Evolutionary conservation across 1,140 invertebrate genomes (phyloP).

Genomic region (Aplysia californica): DNA sequence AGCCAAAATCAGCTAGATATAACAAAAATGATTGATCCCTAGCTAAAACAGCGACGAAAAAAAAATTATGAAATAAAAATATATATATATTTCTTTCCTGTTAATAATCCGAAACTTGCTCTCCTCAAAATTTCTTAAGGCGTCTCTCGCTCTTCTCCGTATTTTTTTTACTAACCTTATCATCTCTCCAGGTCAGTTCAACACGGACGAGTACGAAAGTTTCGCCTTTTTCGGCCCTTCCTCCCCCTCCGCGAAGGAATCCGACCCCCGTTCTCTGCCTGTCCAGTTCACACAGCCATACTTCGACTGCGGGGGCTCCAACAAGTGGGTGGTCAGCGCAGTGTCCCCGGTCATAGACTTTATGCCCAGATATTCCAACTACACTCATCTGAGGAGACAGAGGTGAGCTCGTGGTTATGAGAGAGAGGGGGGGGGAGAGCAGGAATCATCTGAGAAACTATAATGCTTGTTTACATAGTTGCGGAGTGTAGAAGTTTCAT

Average conservation of each 20-base stretch:
- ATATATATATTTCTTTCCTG: no score
- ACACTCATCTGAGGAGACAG: slow-evolving; percentile 94
- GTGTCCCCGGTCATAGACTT: slow-evolving; percentile 95
- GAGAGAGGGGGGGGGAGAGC: neutral
- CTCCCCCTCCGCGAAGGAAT: slow-evolving; percentile 46
- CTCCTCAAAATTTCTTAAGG: no score
- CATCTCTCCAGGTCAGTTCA: slow-evolving; percentile 70
- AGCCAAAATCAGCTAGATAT: no score
- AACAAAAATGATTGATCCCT: no score
- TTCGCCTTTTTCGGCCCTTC: slow-evolving; percentile 63
- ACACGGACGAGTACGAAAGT: slow-evolving; percentile 40
- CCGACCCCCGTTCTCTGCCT: slow-evolving; percentile 79
- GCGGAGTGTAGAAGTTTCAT: no score
- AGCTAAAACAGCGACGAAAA: no score
- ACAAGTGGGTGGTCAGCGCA: slow-evolving; percentile 94
- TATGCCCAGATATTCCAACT: slow-evolving; percentile 88
- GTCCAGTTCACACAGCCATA: slow-evolving; percentile 94
- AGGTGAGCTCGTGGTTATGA: slow-evolving; percentile 73
- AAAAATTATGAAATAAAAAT: no score
- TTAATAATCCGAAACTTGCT: no score
- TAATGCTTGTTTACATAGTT: no score
- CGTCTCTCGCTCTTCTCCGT: no score
- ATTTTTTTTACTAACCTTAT: no score
- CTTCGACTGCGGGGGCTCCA: slow-evolving; percentile 94
- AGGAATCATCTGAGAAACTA: neutral